Evolutionary conservation across 2,797 vertebrate species (phyloP).

Genomic region (Jordanella pulchra): DNA sequence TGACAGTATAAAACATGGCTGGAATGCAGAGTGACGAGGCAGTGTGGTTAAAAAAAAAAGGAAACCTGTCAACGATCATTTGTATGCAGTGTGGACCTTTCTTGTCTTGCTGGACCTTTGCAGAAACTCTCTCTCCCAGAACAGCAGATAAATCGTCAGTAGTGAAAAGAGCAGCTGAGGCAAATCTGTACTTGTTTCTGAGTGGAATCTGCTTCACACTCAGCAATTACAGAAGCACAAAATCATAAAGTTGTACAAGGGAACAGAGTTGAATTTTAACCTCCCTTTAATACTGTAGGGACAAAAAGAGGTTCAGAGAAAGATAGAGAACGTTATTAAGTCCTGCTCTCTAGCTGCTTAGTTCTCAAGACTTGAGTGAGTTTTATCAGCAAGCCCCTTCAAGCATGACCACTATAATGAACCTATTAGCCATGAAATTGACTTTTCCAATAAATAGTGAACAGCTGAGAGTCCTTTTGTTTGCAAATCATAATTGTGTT

Average conservation of each 20-base stretch:
- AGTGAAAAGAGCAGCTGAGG: constrained; percentile 64
- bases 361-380: constrained; percentile 68
- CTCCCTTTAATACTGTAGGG: constrained; percentile 32
- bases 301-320: constrained; percentile 44
- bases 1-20: constrained; percentile 66
- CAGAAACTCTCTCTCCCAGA: constrained; percentile 52
- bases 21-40: constrained; percentile 67
- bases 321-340: constrained; percentile 59
- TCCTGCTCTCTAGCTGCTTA: constrained; percentile 59
- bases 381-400: constrained; percentile 71
- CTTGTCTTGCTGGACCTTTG: constrained; percentile 69
- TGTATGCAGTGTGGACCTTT: constrained; percentile 67
- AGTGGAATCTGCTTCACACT: constrained; percentile 30
- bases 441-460: constrained; percentile 76
- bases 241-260: constrained; percentile 20
- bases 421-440: constrained; percentile 85
- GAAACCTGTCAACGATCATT: constrained; percentile 53
- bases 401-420: constrained; percentile 80
- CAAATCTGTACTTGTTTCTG: constrained; percentile 55
- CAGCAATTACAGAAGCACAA: constrained; percentile 11
- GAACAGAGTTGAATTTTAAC: constrained; percentile 42
- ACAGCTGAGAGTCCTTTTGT: constrained; percentile 66
- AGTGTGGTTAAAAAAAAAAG: constrained; percentile 40
- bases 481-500: constrained; percentile 66
- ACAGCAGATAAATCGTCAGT: constrained; percentile 64